Evolutionary conservation across 2,113 vertebrate genomes (phyloP), one percentile per base, ranked within the genome.

Genomic region (Isichthys henryi): DNA sequence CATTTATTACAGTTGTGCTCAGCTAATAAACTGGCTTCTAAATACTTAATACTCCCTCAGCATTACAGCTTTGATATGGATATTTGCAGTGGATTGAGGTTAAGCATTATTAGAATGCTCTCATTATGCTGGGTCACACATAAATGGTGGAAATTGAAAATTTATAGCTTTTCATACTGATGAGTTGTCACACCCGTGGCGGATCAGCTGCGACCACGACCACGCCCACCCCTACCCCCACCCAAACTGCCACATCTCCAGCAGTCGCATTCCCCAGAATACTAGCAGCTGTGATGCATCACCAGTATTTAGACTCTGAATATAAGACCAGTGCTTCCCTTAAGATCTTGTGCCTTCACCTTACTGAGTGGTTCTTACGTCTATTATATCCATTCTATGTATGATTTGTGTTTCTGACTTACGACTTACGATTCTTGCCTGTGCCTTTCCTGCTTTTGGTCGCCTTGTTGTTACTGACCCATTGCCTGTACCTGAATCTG

Each of bases 21-120:
- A 21, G 50, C 19, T 87, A 53, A 87, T 87, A 87, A 53, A 87
- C 39, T 56, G 50, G 50, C n/a, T 53, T 87, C 50, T 87, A 87
- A 27, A 53, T 87, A 48, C 15, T 5, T 53, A 52, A 53, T 87
- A 35, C 35, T 19, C 35, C 1, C 15, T 80, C 1, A 19, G 85
- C 46, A 27, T 27, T n/a, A n/a, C 31, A 0, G 48, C 50, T 35
- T 56, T 87, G 23, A 35, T 13, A 50, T 87, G 48, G 48, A 52
- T 53, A 87, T 87, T 39, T 87, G 10, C 50, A 21, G 49, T 87
- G 48, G 15, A 87, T 87, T 35, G 53, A 52, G 27, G n/a, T 15
- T 87, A 87, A 87, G 23, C 85, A 87, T 87, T 35, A 87, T n/a
- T 87, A 87, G 21, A 53, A 31, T 35, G 4, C n/a, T 49, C 48